Evolutionary conservation across 2,113 vertebrate genomes (phyloP).

Genomic region (Terrapene triunguis): DNA sequence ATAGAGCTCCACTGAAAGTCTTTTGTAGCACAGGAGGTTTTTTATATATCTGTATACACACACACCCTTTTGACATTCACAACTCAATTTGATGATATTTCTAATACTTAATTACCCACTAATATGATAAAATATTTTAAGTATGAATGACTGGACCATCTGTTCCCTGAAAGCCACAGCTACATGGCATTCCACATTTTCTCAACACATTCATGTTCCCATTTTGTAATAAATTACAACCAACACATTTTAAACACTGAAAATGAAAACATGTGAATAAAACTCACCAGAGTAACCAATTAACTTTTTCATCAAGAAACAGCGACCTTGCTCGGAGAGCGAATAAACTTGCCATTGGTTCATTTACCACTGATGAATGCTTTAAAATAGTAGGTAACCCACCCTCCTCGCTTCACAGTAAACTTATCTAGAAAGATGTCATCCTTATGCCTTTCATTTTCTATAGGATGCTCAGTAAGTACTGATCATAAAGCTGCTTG

Average conservation of each 20-base stretch:
- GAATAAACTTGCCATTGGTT: conserved; percentile 65
- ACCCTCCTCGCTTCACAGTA: not conserved
- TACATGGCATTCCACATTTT: not conserved
- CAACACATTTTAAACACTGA: not conserved
- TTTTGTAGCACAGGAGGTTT: not conserved
- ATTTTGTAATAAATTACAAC: not conserved
- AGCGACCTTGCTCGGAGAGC: conserved; percentile 54
- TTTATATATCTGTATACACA: not conserved
- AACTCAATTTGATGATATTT: not conserved
- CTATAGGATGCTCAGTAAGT: not conserved
- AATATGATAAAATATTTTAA: not conserved
- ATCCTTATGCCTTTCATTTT: not conserved
- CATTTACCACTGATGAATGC: not conserved
- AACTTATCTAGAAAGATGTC: not conserved
- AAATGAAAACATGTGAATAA: not conserved
- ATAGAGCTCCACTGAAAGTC: not conserved
- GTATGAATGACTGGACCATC: not conserved
- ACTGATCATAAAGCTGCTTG: not conserved
- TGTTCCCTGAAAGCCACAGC: not conserved
- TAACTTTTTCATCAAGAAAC: conserved; percentile 57
- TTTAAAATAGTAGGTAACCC: not conserved
- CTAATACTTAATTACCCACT: not conserved
- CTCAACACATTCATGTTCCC: not conserved
- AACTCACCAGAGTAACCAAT: conserved; percentile 72
- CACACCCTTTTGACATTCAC: not conserved